A percentile compares a stretch with the other conserved stretches of the same genome.
Evolutionary conservation across 2,797 vertebrate species (phyloP).

Genomic region (Centropyge bicolor): DNA sequence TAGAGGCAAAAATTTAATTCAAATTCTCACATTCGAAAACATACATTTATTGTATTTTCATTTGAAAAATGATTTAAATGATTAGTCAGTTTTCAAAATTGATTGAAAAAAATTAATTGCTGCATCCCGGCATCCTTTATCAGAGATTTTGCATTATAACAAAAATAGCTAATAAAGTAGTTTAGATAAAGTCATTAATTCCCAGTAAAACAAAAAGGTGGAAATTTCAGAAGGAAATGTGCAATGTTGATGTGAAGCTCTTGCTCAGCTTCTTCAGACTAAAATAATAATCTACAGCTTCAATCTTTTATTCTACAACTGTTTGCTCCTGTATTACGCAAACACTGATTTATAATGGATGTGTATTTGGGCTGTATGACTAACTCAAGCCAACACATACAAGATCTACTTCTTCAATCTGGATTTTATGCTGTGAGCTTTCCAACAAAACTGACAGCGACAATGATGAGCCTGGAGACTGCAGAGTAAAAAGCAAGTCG

Average conservation of each 20-base stretch:
- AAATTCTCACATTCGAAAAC: background rate
- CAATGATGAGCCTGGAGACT: slow-evolving; percentile 29
- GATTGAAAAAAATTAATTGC: background rate
- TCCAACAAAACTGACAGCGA: slow-evolving; percentile 30
- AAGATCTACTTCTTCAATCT: slow-evolving; percentile 34
- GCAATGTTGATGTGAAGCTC: background rate
- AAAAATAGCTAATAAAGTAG: background rate
- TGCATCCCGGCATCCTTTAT: background rate
- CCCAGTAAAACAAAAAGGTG: background rate
- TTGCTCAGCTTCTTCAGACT: background rate
- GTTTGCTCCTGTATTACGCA: slow-evolving; percentile 9
- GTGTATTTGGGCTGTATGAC: slow-evolving; percentile 20
- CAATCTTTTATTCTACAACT: background rate
- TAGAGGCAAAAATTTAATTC: background rate
- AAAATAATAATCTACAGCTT: background rate
- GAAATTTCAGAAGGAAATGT: background rate
- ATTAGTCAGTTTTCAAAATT: background rate
- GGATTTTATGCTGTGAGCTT: slow-evolving; percentile 31
- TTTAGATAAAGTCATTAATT: background rate
- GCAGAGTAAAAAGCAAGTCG: slow-evolving; percentile 26
- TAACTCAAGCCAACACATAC: slow-evolving; percentile 27
- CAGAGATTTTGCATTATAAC: background rate
- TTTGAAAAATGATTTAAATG: background rate
- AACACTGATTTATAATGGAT: slow-evolving; percentile 29
- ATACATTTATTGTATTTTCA: background rate